Evolutionary conservation across 1,140 invertebrate species (phyloP).

Genomic region (Penaeus japonicus): DNA sequence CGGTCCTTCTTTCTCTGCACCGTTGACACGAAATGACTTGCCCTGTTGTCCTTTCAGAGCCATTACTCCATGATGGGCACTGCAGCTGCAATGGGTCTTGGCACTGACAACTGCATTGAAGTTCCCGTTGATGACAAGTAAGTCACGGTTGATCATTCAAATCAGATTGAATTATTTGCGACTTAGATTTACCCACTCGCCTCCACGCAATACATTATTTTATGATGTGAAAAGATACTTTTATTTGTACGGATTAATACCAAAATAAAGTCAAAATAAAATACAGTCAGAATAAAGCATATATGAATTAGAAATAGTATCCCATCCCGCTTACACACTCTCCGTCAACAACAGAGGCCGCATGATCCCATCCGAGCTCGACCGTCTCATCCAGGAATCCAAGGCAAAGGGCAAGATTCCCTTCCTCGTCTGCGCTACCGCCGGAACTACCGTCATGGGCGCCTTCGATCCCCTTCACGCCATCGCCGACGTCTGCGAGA

Average conservation of each 20-base stretch:
- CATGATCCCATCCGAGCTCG: slow-evolving; percentile 89
- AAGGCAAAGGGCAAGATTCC: slow-evolving; percentile 87
- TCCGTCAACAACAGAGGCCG: slow-evolving; percentile 69
- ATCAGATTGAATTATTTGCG: too few species aligned
- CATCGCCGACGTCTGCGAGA: slow-evolving; percentile 95
- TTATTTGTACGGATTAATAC: neutral
- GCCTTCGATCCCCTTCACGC: slow-evolving; percentile 94
- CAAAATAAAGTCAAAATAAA: neutral
- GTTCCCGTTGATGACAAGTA: slow-evolving; percentile 86
- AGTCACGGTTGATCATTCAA: slow-evolving; percentile 28
- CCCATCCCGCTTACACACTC: neutral
- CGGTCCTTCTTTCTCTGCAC: too few species aligned
- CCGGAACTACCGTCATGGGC: slow-evolving; percentile 94
- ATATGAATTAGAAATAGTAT: neutral
- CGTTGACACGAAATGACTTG: neutral
- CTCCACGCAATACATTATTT: too few species aligned
- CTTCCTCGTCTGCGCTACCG: slow-evolving; percentile 95
- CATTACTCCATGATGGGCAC: slow-evolving; percentile 99
- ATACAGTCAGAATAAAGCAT: neutral
- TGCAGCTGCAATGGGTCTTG: slow-evolving; percentile 91
- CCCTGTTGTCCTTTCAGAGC: slow-evolving; percentile 72
- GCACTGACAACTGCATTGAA: slow-evolving; percentile 93
- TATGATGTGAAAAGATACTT: too few species aligned
- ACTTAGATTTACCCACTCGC: too few species aligned
- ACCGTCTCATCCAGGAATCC: slow-evolving; percentile 82